A percentile compares a stretch with the other conserved stretches of the same genome.
These are phyloP conservation scores for Drosophila tanythrix DNA, from an alignment of 2,888 invertebrate species.

Conservation along the genomic window DNA sequence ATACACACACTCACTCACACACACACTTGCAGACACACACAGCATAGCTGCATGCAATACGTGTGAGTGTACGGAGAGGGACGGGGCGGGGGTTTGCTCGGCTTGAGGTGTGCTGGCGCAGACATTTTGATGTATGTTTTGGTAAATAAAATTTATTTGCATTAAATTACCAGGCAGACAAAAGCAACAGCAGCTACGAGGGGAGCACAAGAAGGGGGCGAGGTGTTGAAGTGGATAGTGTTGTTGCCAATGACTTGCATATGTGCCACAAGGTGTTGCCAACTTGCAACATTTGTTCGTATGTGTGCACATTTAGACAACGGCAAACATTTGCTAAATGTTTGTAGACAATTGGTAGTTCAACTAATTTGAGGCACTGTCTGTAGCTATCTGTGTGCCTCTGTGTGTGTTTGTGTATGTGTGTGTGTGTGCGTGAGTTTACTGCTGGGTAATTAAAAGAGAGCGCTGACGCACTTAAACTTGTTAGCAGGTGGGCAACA, in stretches of 20 bases:
- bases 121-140: slow-evolving; percentile 81
- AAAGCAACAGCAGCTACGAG: slow-evolving; percentile 31
- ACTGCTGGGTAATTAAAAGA: slow-evolving; percentile 72
- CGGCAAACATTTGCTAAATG: slow-evolving; percentile 76
- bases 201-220: slow-evolving; percentile 2
- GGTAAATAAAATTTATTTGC: slow-evolving; percentile 83
- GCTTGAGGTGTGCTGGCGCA: slow-evolving; percentile 71
- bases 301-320: slow-evolving; percentile 44
- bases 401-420: not conserved
- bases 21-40: slow-evolving; percentile 6
- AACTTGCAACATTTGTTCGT: slow-evolving; percentile 29
- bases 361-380: slow-evolving; percentile 72
- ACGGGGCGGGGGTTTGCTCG: not conserved
- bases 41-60: slow-evolving; percentile 35
- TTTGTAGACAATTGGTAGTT: slow-evolving; percentile 79
- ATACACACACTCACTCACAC: slow-evolving; percentile 43
- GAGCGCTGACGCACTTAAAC: slow-evolving; percentile 40
- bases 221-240: not conserved
- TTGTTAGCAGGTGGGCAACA: slow-evolving; percentile 49
- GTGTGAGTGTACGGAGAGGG: not conserved
- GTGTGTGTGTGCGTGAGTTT: slow-evolving; percentile 15
- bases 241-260: slow-evolving; percentile 57
- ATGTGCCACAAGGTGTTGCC: slow-evolving; percentile 58
- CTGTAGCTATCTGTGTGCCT: slow-evolving; percentile 3
- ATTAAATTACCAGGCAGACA: slow-evolving; percentile 79